phyloP scores from a whole-genome alignment of 1,140 invertebrate species.

The Cecropterus lyciades region DNA sequence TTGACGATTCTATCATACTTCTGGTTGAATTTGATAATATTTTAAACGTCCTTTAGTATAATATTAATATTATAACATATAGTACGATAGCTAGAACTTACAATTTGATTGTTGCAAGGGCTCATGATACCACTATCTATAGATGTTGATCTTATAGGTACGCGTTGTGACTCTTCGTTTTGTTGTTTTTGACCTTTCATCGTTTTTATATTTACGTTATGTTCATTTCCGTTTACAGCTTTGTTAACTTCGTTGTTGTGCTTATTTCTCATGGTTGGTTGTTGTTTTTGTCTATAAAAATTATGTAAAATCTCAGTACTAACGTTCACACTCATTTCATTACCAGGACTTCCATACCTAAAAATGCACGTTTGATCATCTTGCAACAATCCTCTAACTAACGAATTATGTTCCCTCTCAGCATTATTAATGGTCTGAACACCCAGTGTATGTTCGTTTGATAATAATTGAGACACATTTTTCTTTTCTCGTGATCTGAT shows the following conservation, averaged over 20 bases:
- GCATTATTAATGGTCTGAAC: not conserved
- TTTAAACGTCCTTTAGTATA: no score
- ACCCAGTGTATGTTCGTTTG: not conserved
- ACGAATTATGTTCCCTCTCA: not conserved
- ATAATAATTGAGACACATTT: not conserved
- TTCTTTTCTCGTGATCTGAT: not conserved
- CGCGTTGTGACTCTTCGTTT: not conserved
- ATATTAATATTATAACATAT: no score
- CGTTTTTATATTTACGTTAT: not conserved
- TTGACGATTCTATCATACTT: no score
- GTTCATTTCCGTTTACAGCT: not conserved
- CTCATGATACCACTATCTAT: slow-evolving; percentile 31
- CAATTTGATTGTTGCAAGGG: slow-evolving; percentile 15
- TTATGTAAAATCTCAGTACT: not conserved
- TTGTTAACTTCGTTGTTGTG: not conserved
- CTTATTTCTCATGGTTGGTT: no score
- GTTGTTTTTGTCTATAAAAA: not conserved
- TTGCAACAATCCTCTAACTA: not conserved
- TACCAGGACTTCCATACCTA: not conserved
- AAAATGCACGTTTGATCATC: not conserved
- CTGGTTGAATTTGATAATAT: no score
- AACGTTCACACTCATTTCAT: not conserved
- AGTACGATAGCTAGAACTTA: no score
- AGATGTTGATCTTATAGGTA: slow-evolving; percentile 24
- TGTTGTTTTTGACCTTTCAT: not conserved